A percentile compares a stretch with the other conserved stretches of the same genome.
Evolutionary conservation across 2,113 vertebrate species (phyloP).

Genomic region (Hippocampus barbouri): DNA sequence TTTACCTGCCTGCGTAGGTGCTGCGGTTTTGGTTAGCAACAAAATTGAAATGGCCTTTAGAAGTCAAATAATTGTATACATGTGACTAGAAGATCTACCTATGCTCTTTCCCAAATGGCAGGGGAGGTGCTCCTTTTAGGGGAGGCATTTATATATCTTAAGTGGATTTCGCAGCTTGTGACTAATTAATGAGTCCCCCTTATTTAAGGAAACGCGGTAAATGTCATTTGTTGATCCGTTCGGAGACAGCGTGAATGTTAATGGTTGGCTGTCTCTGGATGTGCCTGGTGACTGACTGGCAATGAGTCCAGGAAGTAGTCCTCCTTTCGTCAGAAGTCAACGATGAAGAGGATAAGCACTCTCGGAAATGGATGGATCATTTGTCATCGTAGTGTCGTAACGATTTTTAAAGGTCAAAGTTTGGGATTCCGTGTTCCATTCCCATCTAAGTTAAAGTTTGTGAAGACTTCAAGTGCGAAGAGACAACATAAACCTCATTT

Average conservation of each 20-base stretch:
- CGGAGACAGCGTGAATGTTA: too few species aligned
- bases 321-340: background rate
- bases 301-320: background rate
- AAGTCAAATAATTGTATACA: too few species aligned
- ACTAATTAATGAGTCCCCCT: background rate
- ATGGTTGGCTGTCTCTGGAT: background rate
- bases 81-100: too few species aligned
- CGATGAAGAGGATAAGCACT: too few species aligned
- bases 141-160: constrained; percentile 13
- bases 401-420: background rate
- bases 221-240: background rate
- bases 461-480: too few species aligned
- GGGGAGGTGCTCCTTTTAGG: constrained; percentile 53
- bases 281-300: background rate
- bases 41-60: too few species aligned
- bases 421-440: background rate
- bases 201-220: background rate
- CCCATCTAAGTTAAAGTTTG: background rate
- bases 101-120: background rate
- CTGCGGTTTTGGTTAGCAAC: too few species aligned
- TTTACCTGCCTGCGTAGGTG: too few species aligned
- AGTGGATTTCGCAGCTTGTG: background rate
- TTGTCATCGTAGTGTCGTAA: background rate
- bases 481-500: background rate
- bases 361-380: background rate